Percentiles rank a stretch among this genome's conserved stretches.
phyloP scores from a whole-genome alignment of 2,797 vertebrate genomes.

The Pampus argenteus region DNA sequence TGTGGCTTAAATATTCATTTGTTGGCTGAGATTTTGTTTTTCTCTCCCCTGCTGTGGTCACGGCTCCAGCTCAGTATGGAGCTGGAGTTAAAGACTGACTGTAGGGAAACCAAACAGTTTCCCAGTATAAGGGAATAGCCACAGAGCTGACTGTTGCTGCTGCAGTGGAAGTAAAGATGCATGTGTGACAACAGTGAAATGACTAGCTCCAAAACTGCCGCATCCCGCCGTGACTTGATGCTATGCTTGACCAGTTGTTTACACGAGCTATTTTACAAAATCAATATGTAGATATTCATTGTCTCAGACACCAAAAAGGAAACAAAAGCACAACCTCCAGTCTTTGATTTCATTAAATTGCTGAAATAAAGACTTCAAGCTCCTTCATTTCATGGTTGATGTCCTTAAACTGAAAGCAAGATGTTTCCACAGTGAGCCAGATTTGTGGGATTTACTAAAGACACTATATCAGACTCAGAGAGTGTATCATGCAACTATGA shows the following conservation, averaged over 20 bases:
- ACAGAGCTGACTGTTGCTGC: not conserved
- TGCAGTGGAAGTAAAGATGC: not conserved
- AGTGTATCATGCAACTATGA: not conserved
- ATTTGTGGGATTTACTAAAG: not conserved
- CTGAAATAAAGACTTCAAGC: not conserved
- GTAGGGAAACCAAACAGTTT: not conserved
- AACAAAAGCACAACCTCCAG: not conserved
- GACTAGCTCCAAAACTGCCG: not conserved
- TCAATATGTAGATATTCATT: not conserved
- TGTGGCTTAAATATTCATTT: constrained; percentile 4
- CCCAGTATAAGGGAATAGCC: not conserved
- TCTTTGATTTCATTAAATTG: not conserved
- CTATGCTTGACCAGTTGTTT: not conserved
- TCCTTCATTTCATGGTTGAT: no score
- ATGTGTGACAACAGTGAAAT: not conserved
- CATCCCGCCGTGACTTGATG: not conserved
- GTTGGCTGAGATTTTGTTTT: constrained; percentile 4
- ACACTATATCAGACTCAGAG: not conserved
- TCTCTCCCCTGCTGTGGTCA: not conserved
- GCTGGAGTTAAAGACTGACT: not conserved
- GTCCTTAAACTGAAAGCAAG: no score
- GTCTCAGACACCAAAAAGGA: not conserved
- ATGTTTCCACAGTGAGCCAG: no score
- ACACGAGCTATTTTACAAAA: no score
- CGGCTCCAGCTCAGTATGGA: not conserved